Evolutionary conservation across 2,113 vertebrate species (phyloP), one percentile per base, ranked within the genome.

Genomic region (Oostethus manadensis): DNA sequence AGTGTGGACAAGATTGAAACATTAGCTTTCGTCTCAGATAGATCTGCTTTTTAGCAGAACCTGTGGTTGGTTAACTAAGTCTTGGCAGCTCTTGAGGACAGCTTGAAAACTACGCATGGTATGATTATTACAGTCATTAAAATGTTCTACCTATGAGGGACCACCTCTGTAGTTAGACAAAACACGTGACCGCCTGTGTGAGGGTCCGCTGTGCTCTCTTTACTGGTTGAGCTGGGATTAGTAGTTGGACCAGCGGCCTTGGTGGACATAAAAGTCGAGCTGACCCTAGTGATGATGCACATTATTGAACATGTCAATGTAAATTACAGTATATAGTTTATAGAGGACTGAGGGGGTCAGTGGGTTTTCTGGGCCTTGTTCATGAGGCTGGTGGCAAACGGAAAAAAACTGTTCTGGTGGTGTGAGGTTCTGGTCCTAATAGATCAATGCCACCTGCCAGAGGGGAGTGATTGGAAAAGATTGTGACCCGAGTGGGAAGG

Each of bases 141-240:
- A 13, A 4, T 40, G 38, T 38, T 10, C 10, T 38, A 8, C 35
- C 10, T 11, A 10, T 38, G 35, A 26, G 38, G 38, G n/a, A n/a
- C n/a, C n/a, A n/a, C n/a, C n/a, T n/a, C n/a, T n/a, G n/a, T n/a
- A n/a, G n/a, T n/a, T n/a, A n/a, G n/a, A n/a, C n/a, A n/a, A n/a
- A n/a, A n/a, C n/a, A n/a, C n/a, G n/a, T n/a, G n/a, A 63, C 33
- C 68, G 80, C 81, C 77, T 84, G 73, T 70, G 45, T 5, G 20
- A 45, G 63, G 49, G 7, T 29, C 51, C 53, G 58, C 53, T 53
- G 70, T 1, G 22, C 46, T 51, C 44, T 53, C 75, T 55, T 71
- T 54, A 53, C 70, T 74, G 35, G 73, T 77, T 40, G 8, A 4
- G 23, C 29, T 68, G 46, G 73, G 29, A 10, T 62, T 64, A 54